A percentile compares a stretch with the other conserved stretches of the same genome.
These are phyloP conservation scores for Sitodiplosis mosellana DNA, from an alignment of 1,140 invertebrate genomes.

Conservation along the genomic window DNA sequence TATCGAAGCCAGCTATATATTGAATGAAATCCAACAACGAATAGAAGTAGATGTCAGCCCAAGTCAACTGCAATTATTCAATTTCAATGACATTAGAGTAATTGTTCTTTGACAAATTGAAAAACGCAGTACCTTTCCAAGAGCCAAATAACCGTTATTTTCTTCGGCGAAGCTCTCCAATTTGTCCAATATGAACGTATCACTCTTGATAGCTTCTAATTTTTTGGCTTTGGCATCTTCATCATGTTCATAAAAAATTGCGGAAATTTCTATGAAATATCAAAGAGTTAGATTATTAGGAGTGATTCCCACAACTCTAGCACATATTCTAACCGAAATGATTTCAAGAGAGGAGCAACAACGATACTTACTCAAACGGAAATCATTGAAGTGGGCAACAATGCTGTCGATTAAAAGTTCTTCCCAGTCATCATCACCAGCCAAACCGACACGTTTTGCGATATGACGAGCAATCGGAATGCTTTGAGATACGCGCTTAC, in stretches of 20 bases:
- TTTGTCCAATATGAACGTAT: conserved; percentile 35
- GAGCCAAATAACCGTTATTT: conserved; percentile 35
- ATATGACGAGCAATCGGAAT: conserved; percentile 49
- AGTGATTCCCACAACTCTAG: too few species aligned
- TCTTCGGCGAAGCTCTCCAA: conserved; percentile 33
- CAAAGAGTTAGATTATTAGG: too few species aligned
- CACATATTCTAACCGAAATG: not conserved
- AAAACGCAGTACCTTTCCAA: conserved; percentile 27
- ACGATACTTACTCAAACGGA: conserved; percentile 27
- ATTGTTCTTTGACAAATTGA: not conserved
- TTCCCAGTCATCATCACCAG: conserved; percentile 44
- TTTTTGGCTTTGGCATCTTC: conserved; percentile 29
- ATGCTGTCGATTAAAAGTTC: conserved; percentile 40
- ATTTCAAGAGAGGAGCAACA: too few species aligned
- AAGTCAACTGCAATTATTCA: conserved; percentile 39
- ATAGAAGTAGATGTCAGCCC: conserved; percentile 44
- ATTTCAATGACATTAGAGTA: too few species aligned
- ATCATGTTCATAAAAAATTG: conserved; percentile 29
- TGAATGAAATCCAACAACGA: conserved; percentile 40
- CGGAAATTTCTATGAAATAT: conserved; percentile 28
- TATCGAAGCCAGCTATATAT: conserved; percentile 30
- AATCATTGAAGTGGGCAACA: conserved; percentile 38
- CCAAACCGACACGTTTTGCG: conserved; percentile 43
- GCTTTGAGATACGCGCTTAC: conserved; percentile 44
- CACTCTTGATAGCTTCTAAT: conserved; percentile 27